Evolutionary conservation across 2,888 invertebrate species (phyloP).

Genomic region (Agriopis marginaria): DNA sequence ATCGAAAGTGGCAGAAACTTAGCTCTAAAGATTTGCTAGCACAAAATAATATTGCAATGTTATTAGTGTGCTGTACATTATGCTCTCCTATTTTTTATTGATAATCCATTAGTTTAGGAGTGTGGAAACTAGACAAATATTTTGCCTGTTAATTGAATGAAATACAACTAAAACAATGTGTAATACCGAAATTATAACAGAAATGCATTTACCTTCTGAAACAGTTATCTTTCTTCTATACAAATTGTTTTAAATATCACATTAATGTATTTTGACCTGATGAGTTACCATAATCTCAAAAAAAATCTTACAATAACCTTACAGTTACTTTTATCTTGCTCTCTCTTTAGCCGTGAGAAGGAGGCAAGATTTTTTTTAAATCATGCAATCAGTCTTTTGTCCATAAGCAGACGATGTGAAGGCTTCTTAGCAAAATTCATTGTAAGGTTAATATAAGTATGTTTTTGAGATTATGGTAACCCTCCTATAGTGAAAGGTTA

Average conservation of each 20-base stretch:
- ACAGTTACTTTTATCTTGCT: no score
- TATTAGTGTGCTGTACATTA: not conserved
- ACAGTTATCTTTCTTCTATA: not conserved
- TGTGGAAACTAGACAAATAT: slow-evolving; percentile 3
- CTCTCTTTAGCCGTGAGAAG: no score
- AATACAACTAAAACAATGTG: not conserved
- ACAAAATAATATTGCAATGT: slow-evolving; percentile 10
- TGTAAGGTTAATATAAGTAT: no score
- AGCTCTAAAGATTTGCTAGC: slow-evolving; percentile 7
- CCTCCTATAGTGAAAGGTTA: not conserved
- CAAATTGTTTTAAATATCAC: not conserved
- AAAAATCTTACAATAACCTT: no score
- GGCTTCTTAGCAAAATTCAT: no score
- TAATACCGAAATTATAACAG: not conserved
- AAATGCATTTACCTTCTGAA: not conserved
- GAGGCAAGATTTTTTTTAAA: no score
- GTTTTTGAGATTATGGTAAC: no score
- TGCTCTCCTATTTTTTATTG: slow-evolving; percentile 7
- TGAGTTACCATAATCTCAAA: no score
- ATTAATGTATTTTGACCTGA: not conserved
- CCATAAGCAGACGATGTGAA: no score
- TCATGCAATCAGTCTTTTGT: no score
- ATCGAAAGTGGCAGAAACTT: not conserved
- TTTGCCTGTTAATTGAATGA: slow-evolving; percentile 1
- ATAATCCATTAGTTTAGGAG: not conserved